Evolutionary conservation across 1,140 invertebrate species (phyloP), one percentile per base, ranked within the genome.

Genomic region (Lucilia sericata): DNA sequence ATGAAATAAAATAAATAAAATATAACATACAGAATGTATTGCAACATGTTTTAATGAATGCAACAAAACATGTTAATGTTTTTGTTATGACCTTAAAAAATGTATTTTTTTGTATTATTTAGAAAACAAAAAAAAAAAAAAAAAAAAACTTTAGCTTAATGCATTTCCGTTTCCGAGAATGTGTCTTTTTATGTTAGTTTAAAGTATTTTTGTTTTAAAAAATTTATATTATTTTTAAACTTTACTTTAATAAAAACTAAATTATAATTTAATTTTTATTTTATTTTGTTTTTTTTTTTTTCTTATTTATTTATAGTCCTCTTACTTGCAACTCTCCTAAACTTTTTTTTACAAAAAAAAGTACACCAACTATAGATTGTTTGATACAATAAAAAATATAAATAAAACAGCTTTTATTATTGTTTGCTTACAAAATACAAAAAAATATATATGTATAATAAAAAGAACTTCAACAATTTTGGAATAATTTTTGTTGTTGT

Each of bases 131-230:
- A 51, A 51, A 51, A n/a, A n/a, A 13, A 14, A 55, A 55, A 1
- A 55, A 55, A 55, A 55, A 55, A 14, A 55, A 55, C 12, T 55
- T 13, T 55, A 55, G 76, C 47, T 19, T 49, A 80, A 80, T 80
- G 76, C 76, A 80, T 49, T 80, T 80, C 76, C 76, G 76, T 80
- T 49, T 49, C n/a, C 76, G 17, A 80, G 47, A 30, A 78, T 19
- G n/a, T 14, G 25, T 30, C 25, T 30, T 30, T 30, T 30, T 42
- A 7, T 42, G 42, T 42, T 42, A 25, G 21, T 70, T 21, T 70
- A 70, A 21, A 70, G 21, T 21, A 4, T 12, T 70, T 70, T 70
- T 21, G 9, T 70, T 70, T n/a, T 70, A 21, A 12, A 25, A 60
- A 7, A 14, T 60, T 2, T 7, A 60, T 42, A 42, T 60, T 60